Conservation (phyloP, 2,888 invertebrate genomes). For the Agrochola litura region DNA sequence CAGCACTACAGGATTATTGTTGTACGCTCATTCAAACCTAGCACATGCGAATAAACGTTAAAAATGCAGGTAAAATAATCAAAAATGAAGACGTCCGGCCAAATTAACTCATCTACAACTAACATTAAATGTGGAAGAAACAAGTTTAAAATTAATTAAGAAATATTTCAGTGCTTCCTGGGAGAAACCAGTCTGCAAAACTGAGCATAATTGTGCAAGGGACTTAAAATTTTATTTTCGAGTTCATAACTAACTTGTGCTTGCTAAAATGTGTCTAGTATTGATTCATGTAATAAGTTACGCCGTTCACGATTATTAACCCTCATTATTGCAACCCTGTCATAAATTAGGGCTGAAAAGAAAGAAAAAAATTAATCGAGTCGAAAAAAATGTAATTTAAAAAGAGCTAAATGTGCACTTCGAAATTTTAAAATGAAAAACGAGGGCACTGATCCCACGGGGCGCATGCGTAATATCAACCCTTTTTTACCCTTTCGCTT, state of each 20-base stretch:
- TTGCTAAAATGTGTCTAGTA: constrained; percentile 22
- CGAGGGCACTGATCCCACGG: constrained; percentile 87
- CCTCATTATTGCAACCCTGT: constrained; percentile 60
- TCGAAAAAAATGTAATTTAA: constrained; percentile 64
- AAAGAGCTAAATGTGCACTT: constrained; percentile 71
- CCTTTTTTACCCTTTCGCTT: constrained; percentile 90
- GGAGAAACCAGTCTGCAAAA: background rate
- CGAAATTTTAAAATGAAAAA: constrained; percentile 84
- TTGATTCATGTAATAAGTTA: constrained; percentile 40
- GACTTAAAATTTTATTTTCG: background rate
- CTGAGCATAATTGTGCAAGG: constrained; percentile 3
- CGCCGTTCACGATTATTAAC: constrained; percentile 44
- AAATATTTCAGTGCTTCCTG: background rate
- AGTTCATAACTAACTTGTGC: constrained; percentile 6
- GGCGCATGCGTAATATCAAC: constrained; percentile 89
- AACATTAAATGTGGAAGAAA: background rate
- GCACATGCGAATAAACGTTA: background rate
- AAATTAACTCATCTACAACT: background rate
- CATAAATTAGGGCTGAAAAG: constrained; percentile 49
- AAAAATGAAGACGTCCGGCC: background rate
- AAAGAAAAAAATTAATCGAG: constrained; percentile 51
- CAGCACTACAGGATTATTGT: background rate
- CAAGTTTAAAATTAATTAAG: background rate
- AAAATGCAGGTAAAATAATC: background rate
- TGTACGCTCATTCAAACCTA: background rate